Percentiles rank a stretch among this genome's conserved stretches.
Conservation (phyloP, 2,113 vertebrate genomes). For the Petrocephalus zakoni region DNA sequence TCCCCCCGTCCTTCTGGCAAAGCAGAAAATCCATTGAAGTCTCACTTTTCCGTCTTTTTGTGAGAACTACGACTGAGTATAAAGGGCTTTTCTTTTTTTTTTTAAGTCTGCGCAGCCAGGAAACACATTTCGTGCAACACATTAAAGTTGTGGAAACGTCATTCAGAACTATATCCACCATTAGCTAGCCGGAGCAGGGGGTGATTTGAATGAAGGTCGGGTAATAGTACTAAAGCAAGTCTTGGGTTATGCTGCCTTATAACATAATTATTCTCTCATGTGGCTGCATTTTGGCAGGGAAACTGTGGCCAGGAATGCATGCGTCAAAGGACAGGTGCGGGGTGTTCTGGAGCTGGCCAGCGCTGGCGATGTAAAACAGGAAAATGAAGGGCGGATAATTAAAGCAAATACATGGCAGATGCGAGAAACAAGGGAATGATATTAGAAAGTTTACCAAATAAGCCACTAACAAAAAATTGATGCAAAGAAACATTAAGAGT, state of each 20-base stretch:
- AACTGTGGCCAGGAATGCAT: neutral
- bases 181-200: neutral
- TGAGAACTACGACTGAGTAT: neutral
- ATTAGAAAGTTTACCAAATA: neutral
- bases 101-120: neutral
- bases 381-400: neutral
- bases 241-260: neutral
- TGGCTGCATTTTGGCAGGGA: neutral
- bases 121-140: slow-evolving; percentile 15
- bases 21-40: slow-evolving; percentile 15
- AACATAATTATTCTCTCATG: neutral
- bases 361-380: neutral
- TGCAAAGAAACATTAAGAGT: neutral
- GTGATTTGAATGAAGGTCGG: neutral
- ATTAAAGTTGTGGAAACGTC: neutral
- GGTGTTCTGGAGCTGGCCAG: neutral
- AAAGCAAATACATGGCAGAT: neutral
- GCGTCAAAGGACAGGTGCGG: neutral
- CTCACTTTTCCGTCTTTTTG: neutral
- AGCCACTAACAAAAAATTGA: neutral
- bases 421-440: neutral
- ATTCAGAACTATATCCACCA: neutral
- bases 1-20: neutral
- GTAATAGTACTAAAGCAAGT: neutral
- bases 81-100: neutral